These are phyloP conservation scores for Corythucha ciliata DNA, from an alignment of 2,888 invertebrate species.

Conservation along the genomic window DNA sequence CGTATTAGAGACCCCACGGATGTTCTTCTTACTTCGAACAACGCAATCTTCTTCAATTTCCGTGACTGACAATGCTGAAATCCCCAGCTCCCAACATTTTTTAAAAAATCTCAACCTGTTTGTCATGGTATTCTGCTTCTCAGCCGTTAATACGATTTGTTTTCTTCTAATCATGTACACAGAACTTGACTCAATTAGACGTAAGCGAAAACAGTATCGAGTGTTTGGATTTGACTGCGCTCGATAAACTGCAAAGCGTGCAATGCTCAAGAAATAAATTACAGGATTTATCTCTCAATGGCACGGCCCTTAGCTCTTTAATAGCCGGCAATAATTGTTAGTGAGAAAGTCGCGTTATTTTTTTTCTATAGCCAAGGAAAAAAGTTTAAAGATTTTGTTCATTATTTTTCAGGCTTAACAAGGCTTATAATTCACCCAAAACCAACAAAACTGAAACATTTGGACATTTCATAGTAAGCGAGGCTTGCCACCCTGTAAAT, in stretches of 20 bases:
- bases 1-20: no score
- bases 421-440: slow-evolving; percentile 58
- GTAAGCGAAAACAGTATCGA: slow-evolving; percentile 77
- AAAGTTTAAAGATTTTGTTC: background rate
- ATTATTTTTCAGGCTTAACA: slow-evolving; percentile 55
- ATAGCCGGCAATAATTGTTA: slow-evolving; percentile 75
- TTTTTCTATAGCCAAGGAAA: background rate
- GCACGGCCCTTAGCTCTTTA: slow-evolving; percentile 61
- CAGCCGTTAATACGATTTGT: background rate
- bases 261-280: slow-evolving; percentile 69
- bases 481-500: background rate
- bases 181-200: slow-evolving; percentile 74
- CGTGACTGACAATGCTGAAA: no score
- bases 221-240: slow-evolving; percentile 67
- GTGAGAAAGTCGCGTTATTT: slow-evolving; percentile 35
- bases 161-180: slow-evolving; percentile 28
- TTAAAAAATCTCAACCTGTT: no score
- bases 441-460: slow-evolving; percentile 61
- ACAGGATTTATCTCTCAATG: slow-evolving; percentile 67
- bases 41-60: no score
- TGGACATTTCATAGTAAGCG: slow-evolving; percentile 63
- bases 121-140: no score
- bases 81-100: no score
- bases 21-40: no score
- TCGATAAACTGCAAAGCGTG: slow-evolving; percentile 64